These are phyloP conservation scores for Oxystoma pomonae DNA, from an alignment of 2,888 invertebrate species.

Conservation along the genomic window DNA sequence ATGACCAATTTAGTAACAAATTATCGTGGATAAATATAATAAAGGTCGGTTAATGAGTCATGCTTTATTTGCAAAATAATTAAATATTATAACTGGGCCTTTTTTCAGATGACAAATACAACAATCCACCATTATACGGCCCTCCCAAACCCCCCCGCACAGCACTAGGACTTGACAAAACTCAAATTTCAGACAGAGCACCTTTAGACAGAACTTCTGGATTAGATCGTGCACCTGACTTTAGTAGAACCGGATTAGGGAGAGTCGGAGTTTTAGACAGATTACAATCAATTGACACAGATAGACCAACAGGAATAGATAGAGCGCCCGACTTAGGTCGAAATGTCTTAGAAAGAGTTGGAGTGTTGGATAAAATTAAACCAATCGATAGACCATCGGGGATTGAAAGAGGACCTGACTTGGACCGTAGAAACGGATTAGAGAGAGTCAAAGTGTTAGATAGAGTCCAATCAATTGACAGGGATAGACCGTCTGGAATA, in stretches of 20 bases:
- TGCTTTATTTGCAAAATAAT: no score
- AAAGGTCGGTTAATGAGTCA: no score
- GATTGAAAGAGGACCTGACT: neutral
- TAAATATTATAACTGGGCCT: no score
- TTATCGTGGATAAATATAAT: no score
- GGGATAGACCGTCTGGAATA: neutral
- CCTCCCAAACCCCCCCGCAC: slow-evolving; percentile 64
- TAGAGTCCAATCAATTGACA: neutral
- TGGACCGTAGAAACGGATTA: neutral
- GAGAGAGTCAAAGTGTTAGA: no score
- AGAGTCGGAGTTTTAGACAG: no score
- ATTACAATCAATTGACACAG: no score
- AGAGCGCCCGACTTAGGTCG: neutral
- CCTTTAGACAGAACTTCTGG: neutral
- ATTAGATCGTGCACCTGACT: neutral
- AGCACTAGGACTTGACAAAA: slow-evolving; percentile 42
- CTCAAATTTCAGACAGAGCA: slow-evolving; percentile 9
- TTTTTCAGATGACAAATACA: neutral
- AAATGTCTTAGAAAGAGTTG: neutral
- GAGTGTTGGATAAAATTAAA: no score
- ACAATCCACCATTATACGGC: slow-evolving; percentile 45
- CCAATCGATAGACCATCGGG: neutral
- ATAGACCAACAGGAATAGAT: neutral
- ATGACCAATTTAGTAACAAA: no score
- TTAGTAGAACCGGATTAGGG: neutral